phyloP scores from a whole-genome alignment of 2,888 invertebrate species.

The Tubulanus polymorphus region DNA sequence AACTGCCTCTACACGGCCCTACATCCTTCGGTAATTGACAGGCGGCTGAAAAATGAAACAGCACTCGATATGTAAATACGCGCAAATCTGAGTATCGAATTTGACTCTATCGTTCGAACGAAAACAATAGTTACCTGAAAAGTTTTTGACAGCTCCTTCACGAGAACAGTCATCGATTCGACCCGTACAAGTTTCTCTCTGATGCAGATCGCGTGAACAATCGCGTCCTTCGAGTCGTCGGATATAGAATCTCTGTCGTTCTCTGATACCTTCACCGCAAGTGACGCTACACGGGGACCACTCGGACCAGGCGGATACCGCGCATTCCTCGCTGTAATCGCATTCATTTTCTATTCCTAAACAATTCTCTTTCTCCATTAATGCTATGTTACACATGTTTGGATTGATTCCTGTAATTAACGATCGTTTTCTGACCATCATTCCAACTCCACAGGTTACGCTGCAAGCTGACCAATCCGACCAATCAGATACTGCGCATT shows the following conservation, averaged over 20 bases:
- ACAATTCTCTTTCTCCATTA: slow-evolving; percentile 44
- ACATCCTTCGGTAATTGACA: slow-evolving; percentile 60
- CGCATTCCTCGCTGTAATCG: slow-evolving; percentile 43
- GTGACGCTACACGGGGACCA: slow-evolving; percentile 79
- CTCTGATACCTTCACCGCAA: slow-evolving; percentile 67
- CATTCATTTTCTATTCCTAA: slow-evolving; percentile 27
- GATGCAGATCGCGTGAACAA: slow-evolving; percentile 35
- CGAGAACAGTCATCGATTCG: slow-evolving; percentile 41
- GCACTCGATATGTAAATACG: too few species aligned
- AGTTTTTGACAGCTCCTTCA: slow-evolving; percentile 50
- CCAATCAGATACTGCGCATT: slow-evolving; percentile 61
- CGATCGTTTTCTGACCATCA: slow-evolving; percentile 62
- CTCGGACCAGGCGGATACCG: slow-evolving; percentile 73
- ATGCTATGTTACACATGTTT: slow-evolving; percentile 36
- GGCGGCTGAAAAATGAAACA: slow-evolving; percentile 28
- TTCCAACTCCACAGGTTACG: slow-evolving; percentile 59
- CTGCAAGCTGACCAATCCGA: slow-evolving; percentile 56
- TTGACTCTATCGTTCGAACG: too few species aligned
- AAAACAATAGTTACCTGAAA: slow-evolving; percentile 45
- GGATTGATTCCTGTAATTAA: slow-evolving; percentile 36
- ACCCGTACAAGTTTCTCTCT: slow-evolving; percentile 39
- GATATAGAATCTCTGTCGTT: slow-evolving; percentile 40
- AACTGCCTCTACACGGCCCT: slow-evolving; percentile 85
- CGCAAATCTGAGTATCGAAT: too few species aligned
- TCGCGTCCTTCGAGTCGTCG: slow-evolving; percentile 27